A percentile compares a stretch with the other conserved stretches of the same genome.
Evolutionary conservation across 2,888 invertebrate genomes (phyloP).

Genomic region (Torymus auratus): DNA sequence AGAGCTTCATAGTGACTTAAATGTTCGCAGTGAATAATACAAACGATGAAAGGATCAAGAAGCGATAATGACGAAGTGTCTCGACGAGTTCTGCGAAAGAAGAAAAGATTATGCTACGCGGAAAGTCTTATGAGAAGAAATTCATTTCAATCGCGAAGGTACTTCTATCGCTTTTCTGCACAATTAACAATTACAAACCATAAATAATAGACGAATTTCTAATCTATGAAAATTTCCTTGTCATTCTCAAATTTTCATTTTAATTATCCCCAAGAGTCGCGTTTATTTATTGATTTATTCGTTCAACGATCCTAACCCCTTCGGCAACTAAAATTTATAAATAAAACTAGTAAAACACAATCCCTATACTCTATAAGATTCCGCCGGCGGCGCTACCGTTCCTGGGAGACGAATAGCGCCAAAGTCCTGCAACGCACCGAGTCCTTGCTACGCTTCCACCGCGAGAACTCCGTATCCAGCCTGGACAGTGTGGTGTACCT

Average conservation of each 20-base stretch:
- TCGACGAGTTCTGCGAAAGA: conserved; percentile 25
- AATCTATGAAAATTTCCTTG: too few relatives aligned
- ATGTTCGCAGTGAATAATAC: not conserved
- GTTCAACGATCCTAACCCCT: too few relatives aligned
- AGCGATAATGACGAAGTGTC: conserved; percentile 1
- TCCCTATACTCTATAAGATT: too few relatives aligned
- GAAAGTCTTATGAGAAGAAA: conserved; percentile 5
- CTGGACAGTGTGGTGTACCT: conserved; percentile 65
- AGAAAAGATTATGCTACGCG: conserved; percentile 17
- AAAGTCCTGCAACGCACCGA: not conserved
- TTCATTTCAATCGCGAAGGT: conserved; percentile 9
- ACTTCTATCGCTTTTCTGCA: not conserved
- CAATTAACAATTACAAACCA: too few relatives aligned
- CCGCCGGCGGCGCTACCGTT: not conserved
- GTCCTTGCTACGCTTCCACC: not conserved
- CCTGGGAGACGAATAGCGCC: conserved; percentile 1
- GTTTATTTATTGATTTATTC: too few relatives aligned
- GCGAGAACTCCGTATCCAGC: conserved; percentile 35
- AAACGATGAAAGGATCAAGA: conserved; percentile 23
- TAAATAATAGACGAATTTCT: too few relatives aligned
- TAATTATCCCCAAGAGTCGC: too few relatives aligned
- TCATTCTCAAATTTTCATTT: too few relatives aligned
- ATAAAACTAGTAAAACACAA: too few relatives aligned
- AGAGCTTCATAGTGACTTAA: not conserved
- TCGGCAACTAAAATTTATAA: too few relatives aligned